Base-by-base conservation (phyloP, 2,113 vertebrate species). In the Eupsittula cactorum region DNA sequence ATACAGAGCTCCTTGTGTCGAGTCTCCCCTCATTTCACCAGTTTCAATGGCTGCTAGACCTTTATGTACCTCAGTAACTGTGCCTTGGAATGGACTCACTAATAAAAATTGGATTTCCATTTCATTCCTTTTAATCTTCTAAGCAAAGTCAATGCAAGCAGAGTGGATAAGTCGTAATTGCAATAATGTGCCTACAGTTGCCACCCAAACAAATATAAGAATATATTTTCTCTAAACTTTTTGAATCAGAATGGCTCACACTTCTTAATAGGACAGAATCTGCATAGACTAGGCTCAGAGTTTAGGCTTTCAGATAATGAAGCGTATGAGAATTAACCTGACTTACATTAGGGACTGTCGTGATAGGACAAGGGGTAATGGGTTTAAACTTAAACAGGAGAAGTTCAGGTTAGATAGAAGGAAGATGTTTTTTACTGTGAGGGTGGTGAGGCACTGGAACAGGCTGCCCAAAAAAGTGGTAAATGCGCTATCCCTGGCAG, bases 101-200 rank as follows among this genome's bases (percentile, higher is more conserved):
- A 81, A 88, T 82, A 90, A 97, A 92, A 94, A 68, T 28, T 71
- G 77, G 46, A 82, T 97, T 97, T 97, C 82, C 23, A 33, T 73
- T 41, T 96, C 78, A 75, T 92, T 90, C 25, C 17, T 33, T 82
- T 95, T 85, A 87, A 65, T 20, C n/a, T 85, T 67, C 60, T 80
- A 3, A 68, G 73, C 35, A 82, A 91, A 88, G n/a, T 79, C 47
- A 80, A 39, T 68, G 27, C 50, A 95, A 90, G 90, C 60, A 59
- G 25, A 82, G 65, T 73, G 69, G 68, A 16, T 89, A 91, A 93
- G 50, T 46, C 63, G 11, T 46, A 76, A 55, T 84, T 96, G 78
- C 78, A 93, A 75, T 96, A 94, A 93, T 96, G 82, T 73, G 44
- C 49, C 90, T 92, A 64, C 23, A 13, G 37, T 55, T 50, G 33